Percentiles rank a stretch among this genome's conserved stretches.
phyloP scores from a whole-genome alignment of 2,888 invertebrate species.

The Prenolepis imparis region DNA sequence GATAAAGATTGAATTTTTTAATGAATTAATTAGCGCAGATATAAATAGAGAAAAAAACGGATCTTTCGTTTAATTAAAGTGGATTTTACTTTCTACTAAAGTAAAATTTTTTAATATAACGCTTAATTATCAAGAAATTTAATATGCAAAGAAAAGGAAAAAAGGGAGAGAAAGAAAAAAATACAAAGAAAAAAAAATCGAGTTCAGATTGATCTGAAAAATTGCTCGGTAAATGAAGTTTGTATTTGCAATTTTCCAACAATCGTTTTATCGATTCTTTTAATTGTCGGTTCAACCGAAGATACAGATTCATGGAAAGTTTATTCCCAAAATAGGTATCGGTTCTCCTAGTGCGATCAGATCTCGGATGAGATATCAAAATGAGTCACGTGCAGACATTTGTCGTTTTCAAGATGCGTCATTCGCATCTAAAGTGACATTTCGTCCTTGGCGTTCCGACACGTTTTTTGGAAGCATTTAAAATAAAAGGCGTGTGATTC shows the following conservation, averaged over 20 bases:
- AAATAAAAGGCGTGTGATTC: slow-evolving; percentile 25
- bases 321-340: slow-evolving; percentile 19
- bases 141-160: slow-evolving; percentile 1
- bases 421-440: neutral
- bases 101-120: neutral
- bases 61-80: neutral
- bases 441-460: neutral
- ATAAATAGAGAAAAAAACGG: neutral
- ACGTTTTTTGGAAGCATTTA: neutral
- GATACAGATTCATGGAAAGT: neutral
- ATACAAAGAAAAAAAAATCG: neutral
- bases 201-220: neutral
- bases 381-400: slow-evolving; percentile 1
- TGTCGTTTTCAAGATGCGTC: slow-evolving; percentile 1
- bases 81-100: neutral
- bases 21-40: neutral
- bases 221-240: neutral
- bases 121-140: neutral
- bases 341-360: neutral
- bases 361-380: slow-evolving; percentile 6
- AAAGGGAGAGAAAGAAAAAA: neutral
- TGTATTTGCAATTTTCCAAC: neutral
- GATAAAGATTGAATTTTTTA: neutral
- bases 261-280: neutral
- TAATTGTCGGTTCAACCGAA: neutral